phyloP scores from a whole-genome alignment of 2,797 vertebrate genomes.

The Chelmon rostratus region DNA sequence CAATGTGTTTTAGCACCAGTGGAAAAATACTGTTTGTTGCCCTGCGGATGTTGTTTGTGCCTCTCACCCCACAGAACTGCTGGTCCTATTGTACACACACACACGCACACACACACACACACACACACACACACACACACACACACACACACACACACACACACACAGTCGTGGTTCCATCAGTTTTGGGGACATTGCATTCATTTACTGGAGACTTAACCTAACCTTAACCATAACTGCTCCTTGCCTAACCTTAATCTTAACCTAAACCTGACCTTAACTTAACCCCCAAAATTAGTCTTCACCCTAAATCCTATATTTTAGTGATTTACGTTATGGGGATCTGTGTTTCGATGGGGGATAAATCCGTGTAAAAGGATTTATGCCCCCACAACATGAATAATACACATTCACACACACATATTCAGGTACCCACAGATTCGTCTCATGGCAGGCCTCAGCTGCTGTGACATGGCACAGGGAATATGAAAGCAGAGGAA shows the following conservation, averaged over 20 bases:
- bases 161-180: too few species aligned
- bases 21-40: conserved; percentile 66
- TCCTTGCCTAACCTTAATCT: too few species aligned
- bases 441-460: conserved; percentile 57
- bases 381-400: too few species aligned
- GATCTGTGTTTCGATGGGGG: too few species aligned
- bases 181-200: too few species aligned
- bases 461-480: conserved; percentile 62
- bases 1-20: conserved; percentile 46
- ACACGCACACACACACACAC: conserved; percentile 10
- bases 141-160: conserved; percentile 30
- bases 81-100: conserved; percentile 49
- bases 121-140: conserved; percentile 29
- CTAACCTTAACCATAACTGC: too few species aligned
- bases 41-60: conserved; percentile 67
- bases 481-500: conserved; percentile 59
- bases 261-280: too few species aligned
- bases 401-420: conserved; percentile 12
- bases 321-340: too few species aligned
- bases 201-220: too few species aligned
- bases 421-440: conserved; percentile 39
- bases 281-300: too few species aligned
- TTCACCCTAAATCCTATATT: too few species aligned
- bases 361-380: too few species aligned
- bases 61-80: conserved; percentile 54